A percentile compares a stretch with the other conserved stretches of the same genome.
Evolutionary conservation across 92 coral and sea anemone species (phyloP).

Genomic region (Zoanthus gigantus): DNA sequence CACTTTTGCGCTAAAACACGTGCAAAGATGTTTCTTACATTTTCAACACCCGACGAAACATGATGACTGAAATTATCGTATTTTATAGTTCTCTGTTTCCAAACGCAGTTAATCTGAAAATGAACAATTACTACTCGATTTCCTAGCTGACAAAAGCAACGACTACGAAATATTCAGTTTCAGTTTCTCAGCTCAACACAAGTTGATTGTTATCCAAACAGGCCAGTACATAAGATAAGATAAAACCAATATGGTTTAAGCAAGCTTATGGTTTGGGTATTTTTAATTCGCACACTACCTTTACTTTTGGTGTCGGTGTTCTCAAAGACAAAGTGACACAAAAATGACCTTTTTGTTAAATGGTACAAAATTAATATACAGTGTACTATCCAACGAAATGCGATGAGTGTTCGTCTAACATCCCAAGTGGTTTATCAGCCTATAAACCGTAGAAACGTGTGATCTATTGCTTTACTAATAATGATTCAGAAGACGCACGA

Average conservation of each 20-base stretch:
- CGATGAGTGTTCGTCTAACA: too few species aligned
- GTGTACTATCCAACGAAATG: neutral
- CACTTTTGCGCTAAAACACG: neutral
- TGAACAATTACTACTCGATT: neutral
- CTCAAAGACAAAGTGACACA: neutral
- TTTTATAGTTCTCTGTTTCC: neutral
- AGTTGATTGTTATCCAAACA: slow-evolving; percentile 12
- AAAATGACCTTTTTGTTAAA: neutral
- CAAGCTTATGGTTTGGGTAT: neutral
- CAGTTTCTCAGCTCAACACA: slow-evolving; percentile 11
- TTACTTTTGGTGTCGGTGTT: neutral
- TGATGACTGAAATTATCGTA: neutral
- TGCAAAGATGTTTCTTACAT: neutral
- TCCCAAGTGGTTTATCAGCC: too few species aligned
- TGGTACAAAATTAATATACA: neutral
- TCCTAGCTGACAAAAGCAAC: slow-evolving; percentile 17
- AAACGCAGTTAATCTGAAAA: neutral
- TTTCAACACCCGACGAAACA: neutral
- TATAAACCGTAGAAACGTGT: too few species aligned
- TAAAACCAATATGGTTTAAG: slow-evolving; percentile 15
- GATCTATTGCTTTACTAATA: too few species aligned
- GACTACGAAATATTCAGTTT: neutral
- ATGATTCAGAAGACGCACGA: too few species aligned
- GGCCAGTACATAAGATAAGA: slow-evolving; percentile 23
- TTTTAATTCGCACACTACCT: neutral